Evolutionary conservation across 2,888 invertebrate species (phyloP).

Genomic region (Troglohyphantes excavatus): DNA sequence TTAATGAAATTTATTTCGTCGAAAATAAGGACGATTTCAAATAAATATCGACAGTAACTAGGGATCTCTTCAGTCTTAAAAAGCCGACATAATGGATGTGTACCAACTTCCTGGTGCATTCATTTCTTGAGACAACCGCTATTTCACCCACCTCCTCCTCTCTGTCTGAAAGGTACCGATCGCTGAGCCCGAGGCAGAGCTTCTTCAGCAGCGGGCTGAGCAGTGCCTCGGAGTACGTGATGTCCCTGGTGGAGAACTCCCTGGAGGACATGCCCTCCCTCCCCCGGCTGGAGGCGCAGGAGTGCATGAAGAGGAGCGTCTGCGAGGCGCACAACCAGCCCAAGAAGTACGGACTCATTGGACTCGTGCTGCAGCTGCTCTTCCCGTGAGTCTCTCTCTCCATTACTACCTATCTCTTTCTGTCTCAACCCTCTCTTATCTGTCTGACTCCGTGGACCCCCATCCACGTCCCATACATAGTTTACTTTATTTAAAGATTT

Average conservation of each 20-base stretch:
- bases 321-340: slow-evolving; percentile 82
- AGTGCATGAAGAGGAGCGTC: slow-evolving; percentile 81
- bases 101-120: too few species aligned
- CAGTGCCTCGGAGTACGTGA: slow-evolving; percentile 79
- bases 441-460: too few species aligned
- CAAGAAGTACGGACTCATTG: slow-evolving; percentile 81
- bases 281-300: slow-evolving; percentile 81
- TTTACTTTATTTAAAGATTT: too few species aligned
- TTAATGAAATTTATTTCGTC: too few species aligned
- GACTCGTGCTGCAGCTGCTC: slow-evolving; percentile 81
- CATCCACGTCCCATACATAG: too few species aligned
- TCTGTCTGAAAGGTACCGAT: slow-evolving; percentile 1
- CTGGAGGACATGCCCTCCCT: slow-evolving; percentile 80
- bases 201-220: slow-evolving; percentile 78
- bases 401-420: too few species aligned
- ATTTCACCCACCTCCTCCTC: neutral
- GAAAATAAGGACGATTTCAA: too few species aligned
- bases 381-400: slow-evolving; percentile 81
- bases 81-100: too few species aligned
- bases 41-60: too few species aligned
- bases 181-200: slow-evolving; percentile 45
- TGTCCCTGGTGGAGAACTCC: slow-evolving; percentile 80
- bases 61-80: too few species aligned
- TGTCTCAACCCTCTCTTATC: too few species aligned
- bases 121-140: too few species aligned